Evolutionary conservation across 2,797 vertebrate genomes (phyloP).

Genomic region (Rhodeus uyekii): DNA sequence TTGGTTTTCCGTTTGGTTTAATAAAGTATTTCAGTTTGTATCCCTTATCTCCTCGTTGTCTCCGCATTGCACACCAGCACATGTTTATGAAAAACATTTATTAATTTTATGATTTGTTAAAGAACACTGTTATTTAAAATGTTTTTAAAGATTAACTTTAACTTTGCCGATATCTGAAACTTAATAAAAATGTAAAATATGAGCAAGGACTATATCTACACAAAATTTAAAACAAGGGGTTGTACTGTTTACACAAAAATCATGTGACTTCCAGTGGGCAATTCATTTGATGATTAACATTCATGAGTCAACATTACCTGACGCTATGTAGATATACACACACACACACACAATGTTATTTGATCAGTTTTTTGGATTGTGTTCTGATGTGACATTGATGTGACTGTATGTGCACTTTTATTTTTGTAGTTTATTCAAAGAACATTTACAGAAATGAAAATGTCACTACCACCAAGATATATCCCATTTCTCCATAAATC

Average conservation of each 20-base stretch:
- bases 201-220: too few species aligned
- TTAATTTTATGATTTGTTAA: neutral
- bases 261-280: neutral
- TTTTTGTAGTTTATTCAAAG: neutral
- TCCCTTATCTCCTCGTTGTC: too few species aligned
- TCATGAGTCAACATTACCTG: neutral
- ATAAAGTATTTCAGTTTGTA: too few species aligned
- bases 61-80: too few species aligned
- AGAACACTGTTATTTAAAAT: neutral
- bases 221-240: neutral
- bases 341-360: neutral
- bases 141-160: neutral
- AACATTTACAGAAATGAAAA: conserved; percentile 66
- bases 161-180: neutral
- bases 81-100: neutral
- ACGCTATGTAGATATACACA: too few species aligned
- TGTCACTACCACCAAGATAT: conserved; percentile 62
- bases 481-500: conserved; percentile 45
- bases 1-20: too few species aligned
- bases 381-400: too few species aligned
- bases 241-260: neutral
- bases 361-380: neutral
- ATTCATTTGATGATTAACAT: neutral
- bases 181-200: conserved; percentile 1
- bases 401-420: neutral